Evolutionary conservation across 2,888 invertebrate species (phyloP).

Genomic region (Cenopis cana): DNA sequence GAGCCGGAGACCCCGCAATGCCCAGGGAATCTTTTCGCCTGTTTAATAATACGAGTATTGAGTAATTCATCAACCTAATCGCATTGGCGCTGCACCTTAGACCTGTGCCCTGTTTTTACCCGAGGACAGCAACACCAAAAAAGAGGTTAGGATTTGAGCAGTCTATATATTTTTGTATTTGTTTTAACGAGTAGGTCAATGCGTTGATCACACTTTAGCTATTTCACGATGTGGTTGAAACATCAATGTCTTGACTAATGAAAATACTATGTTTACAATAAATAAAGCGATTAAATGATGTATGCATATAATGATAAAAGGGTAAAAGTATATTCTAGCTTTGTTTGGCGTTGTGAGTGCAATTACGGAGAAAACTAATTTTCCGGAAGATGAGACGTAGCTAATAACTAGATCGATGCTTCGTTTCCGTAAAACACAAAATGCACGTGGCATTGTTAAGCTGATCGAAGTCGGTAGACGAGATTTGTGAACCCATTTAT

Average conservation of each 20-base stretch:
- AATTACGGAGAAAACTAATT: background rate
- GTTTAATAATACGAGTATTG: slow-evolving; percentile 56
- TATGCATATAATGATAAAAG: no score
- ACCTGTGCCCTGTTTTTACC: slow-evolving; percentile 35
- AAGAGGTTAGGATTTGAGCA: no score
- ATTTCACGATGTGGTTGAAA: slow-evolving; percentile 19
- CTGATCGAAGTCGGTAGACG: no score
- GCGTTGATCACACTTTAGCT: background rate
- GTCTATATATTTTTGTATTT: no score
- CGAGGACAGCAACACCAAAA: no score
- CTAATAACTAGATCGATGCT: no score
- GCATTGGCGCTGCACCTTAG: slow-evolving; percentile 26
- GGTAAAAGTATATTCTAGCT: background rate
- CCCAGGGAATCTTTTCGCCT: slow-evolving; percentile 87
- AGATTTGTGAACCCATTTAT: no score
- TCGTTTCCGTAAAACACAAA: no score
- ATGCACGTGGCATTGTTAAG: no score
- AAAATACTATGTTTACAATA: no score
- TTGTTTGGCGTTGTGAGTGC: background rate
- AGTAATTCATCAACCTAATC: slow-evolving; percentile 45
- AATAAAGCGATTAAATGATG: background rate
- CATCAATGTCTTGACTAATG: background rate
- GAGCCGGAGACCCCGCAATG: slow-evolving; percentile 83
- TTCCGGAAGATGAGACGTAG: background rate
- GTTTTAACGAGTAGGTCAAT: slow-evolving; percentile 13